A percentile compares a stretch with the other conserved stretches of the same genome.
Evolutionary conservation across 2,888 invertebrate genomes (phyloP).

Genomic region (Galerucella nymphaeae): DNA sequence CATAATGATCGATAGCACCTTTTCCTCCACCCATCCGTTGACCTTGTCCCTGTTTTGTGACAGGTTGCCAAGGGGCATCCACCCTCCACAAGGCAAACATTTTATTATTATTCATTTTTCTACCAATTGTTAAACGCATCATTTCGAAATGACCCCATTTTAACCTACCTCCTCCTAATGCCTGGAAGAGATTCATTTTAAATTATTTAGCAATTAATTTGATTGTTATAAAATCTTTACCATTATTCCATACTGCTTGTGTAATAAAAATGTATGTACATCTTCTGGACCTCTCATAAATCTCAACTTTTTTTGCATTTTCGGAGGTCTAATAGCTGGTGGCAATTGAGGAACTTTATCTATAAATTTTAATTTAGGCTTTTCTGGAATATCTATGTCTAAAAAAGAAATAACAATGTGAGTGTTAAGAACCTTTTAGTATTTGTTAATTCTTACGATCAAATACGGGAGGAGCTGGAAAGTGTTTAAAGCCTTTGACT

Average conservation of each 20-base stretch:
- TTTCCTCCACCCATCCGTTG: constrained; percentile 97
- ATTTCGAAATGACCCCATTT: constrained; percentile 87
- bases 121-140: constrained; percentile 81
- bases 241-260: constrained; percentile 94
- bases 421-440: background rate
- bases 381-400: constrained; percentile 81
- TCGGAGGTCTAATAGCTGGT: constrained; percentile 76
- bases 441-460: constrained; percentile 68
- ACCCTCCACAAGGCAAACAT: constrained; percentile 97
- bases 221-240: constrained; percentile 67
- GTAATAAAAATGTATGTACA: constrained; percentile 84
- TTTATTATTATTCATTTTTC: constrained; percentile 80
- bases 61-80: constrained; percentile 95
- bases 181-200: constrained; percentile 68
- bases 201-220: background rate
- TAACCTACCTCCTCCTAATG: constrained; percentile 85
- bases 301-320: constrained; percentile 85
- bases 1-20: constrained; percentile 93
- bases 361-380: constrained; percentile 74
- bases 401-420: constrained; percentile 36
- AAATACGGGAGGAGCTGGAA: constrained; percentile 75
- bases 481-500: constrained; percentile 75
- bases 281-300: constrained; percentile 92
- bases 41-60: constrained; percentile 90
- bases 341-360: constrained; percentile 81